Evolutionary conservation across 2,797 vertebrate species (phyloP).

Genomic region (Smutsia temminckii): DNA sequence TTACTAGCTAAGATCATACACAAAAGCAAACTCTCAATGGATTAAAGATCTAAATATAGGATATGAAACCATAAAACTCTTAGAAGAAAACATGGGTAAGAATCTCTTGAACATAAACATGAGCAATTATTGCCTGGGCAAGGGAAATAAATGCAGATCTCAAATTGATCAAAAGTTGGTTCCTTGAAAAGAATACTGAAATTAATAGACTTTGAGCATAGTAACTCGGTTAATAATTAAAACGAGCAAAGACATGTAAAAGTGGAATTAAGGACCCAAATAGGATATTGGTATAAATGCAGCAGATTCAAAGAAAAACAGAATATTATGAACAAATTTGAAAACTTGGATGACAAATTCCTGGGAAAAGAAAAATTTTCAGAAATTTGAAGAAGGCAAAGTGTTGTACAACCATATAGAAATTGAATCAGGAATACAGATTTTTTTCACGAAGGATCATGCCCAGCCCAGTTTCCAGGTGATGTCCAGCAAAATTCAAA

Average conservation of each 20-base stretch:
- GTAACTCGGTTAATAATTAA: background rate
- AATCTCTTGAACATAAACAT: too few species aligned
- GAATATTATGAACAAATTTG: background rate
- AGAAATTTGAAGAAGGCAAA: background rate
- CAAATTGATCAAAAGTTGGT: background rate
- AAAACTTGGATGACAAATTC: background rate
- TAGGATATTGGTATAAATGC: background rate
- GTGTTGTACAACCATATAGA: background rate
- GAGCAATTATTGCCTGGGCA: too few species aligned
- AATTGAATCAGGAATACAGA: background rate
- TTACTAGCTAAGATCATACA: too few species aligned
- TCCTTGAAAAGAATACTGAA: background rate
- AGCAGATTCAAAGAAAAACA: background rate
- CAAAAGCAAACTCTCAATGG: too few species aligned
- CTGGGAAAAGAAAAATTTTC: background rate
- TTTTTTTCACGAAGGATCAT: background rate
- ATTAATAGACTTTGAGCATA: background rate
- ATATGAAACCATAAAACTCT: too few species aligned
- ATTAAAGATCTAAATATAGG: too few species aligned
- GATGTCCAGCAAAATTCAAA: background rate
- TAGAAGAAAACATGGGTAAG: too few species aligned
- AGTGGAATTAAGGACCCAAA: background rate
- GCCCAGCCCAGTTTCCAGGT: background rate
- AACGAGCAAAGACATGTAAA: background rate
- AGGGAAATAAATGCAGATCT: too few species aligned